phyloP scores from a whole-genome alignment of 1,140 invertebrate genomes.

The Antheraea mylitta region DNA sequence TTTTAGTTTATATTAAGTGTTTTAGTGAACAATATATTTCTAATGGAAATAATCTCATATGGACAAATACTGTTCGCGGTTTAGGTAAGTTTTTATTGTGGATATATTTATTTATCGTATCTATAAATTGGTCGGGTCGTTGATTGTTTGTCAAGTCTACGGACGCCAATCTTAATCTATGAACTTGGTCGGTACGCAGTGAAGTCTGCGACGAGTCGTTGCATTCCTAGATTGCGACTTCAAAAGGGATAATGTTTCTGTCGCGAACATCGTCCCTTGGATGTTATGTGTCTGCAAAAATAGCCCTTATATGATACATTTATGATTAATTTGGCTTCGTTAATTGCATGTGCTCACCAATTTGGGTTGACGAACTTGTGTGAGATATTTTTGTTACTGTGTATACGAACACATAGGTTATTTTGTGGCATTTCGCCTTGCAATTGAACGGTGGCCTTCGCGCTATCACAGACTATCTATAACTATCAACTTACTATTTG shows the following conservation, averaged over 20 bases:
- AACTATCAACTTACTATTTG: neutral
- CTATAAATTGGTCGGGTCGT: slow-evolving; percentile 12
- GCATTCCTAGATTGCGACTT: slow-evolving; percentile 60
- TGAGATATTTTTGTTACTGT: slow-evolving; percentile 34
- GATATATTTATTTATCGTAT: neutral
- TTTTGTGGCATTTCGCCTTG: slow-evolving; percentile 33
- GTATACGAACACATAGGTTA: slow-evolving; percentile 27
- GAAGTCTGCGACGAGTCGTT: slow-evolving; percentile 48
- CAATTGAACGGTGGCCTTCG: slow-evolving; percentile 34
- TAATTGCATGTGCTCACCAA: slow-evolving; percentile 30
- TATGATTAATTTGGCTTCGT: slow-evolving; percentile 23
- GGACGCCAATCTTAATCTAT: slow-evolving; percentile 74
- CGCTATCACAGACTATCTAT: slow-evolving; percentile 21
- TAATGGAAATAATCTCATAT: slow-evolving; percentile 32
- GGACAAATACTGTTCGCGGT: slow-evolving; percentile 50
- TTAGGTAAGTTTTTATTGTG: slow-evolving; percentile 47
- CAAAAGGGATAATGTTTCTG: slow-evolving; percentile 41
- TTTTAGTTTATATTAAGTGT: slow-evolving; percentile 47
- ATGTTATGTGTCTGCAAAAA: slow-evolving; percentile 28
- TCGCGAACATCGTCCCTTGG: slow-evolving; percentile 35
- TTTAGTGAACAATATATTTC: slow-evolving; percentile 41
- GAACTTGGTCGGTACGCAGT: slow-evolving; percentile 66
- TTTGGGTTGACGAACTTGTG: slow-evolving; percentile 52
- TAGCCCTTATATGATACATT: slow-evolving; percentile 28
- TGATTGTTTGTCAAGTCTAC: slow-evolving; percentile 28